These are phyloP conservation scores for Agrochola litura DNA, from an alignment of 2,888 invertebrate genomes.

Conservation along the genomic window DNA sequence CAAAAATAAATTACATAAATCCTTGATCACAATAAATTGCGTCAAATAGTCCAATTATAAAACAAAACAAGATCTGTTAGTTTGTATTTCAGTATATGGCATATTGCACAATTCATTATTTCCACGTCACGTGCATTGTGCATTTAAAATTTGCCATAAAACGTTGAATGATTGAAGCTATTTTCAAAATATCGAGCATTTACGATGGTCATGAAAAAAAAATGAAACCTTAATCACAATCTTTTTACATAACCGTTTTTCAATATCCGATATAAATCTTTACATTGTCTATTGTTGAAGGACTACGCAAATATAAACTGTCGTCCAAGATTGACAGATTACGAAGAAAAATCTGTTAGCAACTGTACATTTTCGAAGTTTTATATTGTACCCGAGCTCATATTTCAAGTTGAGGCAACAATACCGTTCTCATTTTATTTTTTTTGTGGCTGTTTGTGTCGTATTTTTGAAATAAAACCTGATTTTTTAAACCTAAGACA, in stretches of 20 bases:
- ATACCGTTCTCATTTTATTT: conserved; percentile 70
- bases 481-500: conserved; percentile 21
- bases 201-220: not conserved
- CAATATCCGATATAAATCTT: conserved; percentile 44
- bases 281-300: conserved; percentile 29
- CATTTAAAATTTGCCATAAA: too few species aligned
- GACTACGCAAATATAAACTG: conserved; percentile 51
- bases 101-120: not conserved
- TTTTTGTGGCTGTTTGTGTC: conserved; percentile 62
- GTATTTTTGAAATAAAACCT: conserved; percentile 39
- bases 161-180: not conserved
- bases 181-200: not conserved
- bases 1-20: too few species aligned
- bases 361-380: conserved; percentile 72
- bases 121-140: not conserved
- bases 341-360: conserved; percentile 65
- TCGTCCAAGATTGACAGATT: conserved; percentile 67
- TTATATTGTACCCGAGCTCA: conserved; percentile 68
- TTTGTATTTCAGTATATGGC: not conserved
- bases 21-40: too few species aligned
- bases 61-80: not conserved
- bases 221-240: not conserved
- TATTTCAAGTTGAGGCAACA: conserved; percentile 74
- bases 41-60: too few species aligned
- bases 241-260: conserved; percentile 14